phyloP scores from a whole-genome alignment of 2,888 invertebrate species.

The Drosophila neonasuta region DNA sequence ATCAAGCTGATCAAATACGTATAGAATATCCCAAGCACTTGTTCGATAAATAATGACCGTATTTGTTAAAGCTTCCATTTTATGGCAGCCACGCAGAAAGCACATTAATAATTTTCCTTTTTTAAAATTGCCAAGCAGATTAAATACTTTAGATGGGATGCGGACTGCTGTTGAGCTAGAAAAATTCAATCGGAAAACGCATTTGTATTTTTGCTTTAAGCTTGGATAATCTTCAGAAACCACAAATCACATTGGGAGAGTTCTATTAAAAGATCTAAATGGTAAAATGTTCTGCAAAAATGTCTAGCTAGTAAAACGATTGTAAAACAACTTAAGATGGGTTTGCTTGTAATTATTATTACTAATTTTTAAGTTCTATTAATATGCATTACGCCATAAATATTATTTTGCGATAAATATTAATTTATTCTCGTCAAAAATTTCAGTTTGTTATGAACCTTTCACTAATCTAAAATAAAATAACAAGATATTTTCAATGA shows the following conservation, averaged over 20 bases:
- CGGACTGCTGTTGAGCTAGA: not conserved
- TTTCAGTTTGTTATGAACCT: too few relatives aligned
- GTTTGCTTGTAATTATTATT: too few relatives aligned
- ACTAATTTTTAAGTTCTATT: too few relatives aligned
- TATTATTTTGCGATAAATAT: too few relatives aligned
- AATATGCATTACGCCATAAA: too few relatives aligned
- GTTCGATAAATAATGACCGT: conserved; percentile 29
- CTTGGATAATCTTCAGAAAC: not conserved
- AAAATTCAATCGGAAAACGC: not conserved
- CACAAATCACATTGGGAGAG: not conserved
- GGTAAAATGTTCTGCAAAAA: not conserved
- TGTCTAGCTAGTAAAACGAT: not conserved
- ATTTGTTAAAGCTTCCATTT: conserved; percentile 12
- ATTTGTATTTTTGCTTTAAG: not conserved
- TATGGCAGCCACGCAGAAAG: conserved; percentile 23
- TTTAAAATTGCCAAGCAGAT: conserved; percentile 13
- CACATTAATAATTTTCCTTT: conserved; percentile 19
- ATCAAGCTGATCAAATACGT: conserved; percentile 24
- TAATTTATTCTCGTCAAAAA: too few relatives aligned
- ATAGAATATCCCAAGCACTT: conserved; percentile 11
- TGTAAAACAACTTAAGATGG: too few relatives aligned
- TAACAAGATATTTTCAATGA: too few relatives aligned
- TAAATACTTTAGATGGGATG: conserved; percentile 10
- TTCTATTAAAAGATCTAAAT: not conserved
- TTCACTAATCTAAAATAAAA: too few relatives aligned